Base-by-base conservation (phyloP, 2,888 invertebrate genomes). In the Zeuzera pyrina region DNA sequence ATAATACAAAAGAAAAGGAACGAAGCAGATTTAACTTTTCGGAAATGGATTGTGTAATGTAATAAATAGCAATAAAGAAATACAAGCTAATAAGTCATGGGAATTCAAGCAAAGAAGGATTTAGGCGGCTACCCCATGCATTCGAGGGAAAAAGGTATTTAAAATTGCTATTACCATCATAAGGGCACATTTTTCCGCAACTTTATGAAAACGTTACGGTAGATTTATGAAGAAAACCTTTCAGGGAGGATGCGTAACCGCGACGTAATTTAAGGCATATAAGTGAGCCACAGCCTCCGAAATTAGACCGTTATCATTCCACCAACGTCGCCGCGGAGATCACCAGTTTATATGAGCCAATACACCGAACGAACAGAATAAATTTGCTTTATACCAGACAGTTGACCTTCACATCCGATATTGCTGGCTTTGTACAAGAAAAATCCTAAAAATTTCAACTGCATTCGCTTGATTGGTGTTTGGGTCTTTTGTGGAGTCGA, bases 191-290 rank as follows among this genome's bases (percentile, higher is more conserved):
- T 77, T 71, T 67, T 59, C 58, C 57, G 56, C 53, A 70, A 74
- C 69, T 73, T 78, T 76, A 78, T 79, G 76, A 78, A 71, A 78
- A 74, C 66, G 72, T 71, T 73, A 52, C 63, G 58, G 59, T 69
- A 77, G 79, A 81, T 81, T 79, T 81, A 81, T 81, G 78, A 79
- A 79, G 78, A 76, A 79, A 79, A 79, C 79, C 78, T 81, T 78
- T 78, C 74, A 77, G 66, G 69, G 70, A 53, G 65, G 72, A 71
- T 70, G 67, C 62, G 70, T 57, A 58, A 55, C 71, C 69, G n/a
- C 68, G 68, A 66, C 68, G 78, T 79, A 79, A 81, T 78, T 78
- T 78, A 70, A 71, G 60, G 66, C 67, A 64, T 70, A 62, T 58
- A 63, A 64, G 57, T 61, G 64, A 60, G 60, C 58, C 57, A 61